phyloP scores from a whole-genome alignment of 1,140 invertebrate species.

The Zaprionus vittiger region DNA sequence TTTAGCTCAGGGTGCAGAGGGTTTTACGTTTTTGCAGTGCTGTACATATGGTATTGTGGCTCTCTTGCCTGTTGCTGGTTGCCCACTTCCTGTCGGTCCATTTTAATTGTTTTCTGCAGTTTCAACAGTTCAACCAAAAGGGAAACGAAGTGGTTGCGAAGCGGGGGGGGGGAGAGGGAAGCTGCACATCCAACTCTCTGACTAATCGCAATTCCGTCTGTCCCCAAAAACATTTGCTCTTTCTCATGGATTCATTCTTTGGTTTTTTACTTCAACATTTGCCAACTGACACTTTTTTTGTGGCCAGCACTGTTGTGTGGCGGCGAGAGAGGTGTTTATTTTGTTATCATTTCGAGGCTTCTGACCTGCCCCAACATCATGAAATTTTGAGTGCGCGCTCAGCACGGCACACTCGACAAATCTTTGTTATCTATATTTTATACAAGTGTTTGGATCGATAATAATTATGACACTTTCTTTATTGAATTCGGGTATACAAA shows the following conservation, averaged over 20 bases:
- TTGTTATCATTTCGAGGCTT: constrained; percentile 40
- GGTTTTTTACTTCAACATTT: constrained; percentile 25
- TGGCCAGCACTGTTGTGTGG: not conserved
- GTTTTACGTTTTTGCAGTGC: not conserved
- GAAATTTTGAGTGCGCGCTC: constrained; percentile 19
- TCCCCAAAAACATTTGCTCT: constrained; percentile 3
- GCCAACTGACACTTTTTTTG: constrained; percentile 33
- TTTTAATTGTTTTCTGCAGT: constrained; percentile 63
- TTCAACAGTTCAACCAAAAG: constrained; percentile 9
- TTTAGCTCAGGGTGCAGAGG: not conserved
- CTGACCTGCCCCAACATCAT: constrained; percentile 11
- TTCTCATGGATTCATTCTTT: constrained; percentile 17
- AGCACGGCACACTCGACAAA: not conserved
- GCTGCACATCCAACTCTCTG: not conserved
- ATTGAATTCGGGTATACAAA: not conserved
- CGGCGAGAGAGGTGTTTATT: constrained; percentile 10
- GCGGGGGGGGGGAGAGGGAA: not conserved
- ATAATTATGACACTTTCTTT: not conserved
- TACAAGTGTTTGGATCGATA: not conserved
- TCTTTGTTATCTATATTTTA: not conserved
- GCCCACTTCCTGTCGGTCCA: constrained; percentile 32
- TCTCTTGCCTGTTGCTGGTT: constrained; percentile 37
- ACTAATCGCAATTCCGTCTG: constrained; percentile 30
- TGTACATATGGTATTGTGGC: constrained; percentile 21
- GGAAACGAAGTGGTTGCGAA: not conserved